Base-by-base conservation (phyloP, 2,888 invertebrate species). In the Spodoptera picta region DNA sequence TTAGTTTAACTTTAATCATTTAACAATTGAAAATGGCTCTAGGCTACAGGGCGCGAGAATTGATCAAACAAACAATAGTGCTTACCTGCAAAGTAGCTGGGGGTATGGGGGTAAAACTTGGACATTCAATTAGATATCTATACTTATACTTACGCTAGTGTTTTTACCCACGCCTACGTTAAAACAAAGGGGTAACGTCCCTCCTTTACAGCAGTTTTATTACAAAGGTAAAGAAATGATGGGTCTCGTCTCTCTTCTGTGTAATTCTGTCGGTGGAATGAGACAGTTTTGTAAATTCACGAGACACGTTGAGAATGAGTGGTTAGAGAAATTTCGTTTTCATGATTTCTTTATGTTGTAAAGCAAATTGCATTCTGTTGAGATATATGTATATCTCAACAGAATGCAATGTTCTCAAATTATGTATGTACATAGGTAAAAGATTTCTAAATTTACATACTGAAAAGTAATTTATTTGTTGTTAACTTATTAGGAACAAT, bases 11-110 rank as follows among this genome's bases (percentile, higher is more conserved):
- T 67, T 55, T 65, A 66, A 14, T 56, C 54, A 67, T 68, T 79
- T 75, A 77, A 81, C 78, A 80, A 85, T 84, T 83, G 77, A 80
- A 79, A 82, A 62, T 72, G 65, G 77, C 77, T 80, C 41, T 66
- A 50, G 65, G 60, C 57, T 57, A 53, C 75, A 70, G 60, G 63
- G 65, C 57, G 77, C 76, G 77, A 81, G 81, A 76, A 79, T 80
- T 79, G 46, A 78, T 77, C 75, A 72, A 80, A 81, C 83, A 83
- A 84, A 85, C 83, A 83, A 72, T 73, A 77, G 62, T 64, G 55
- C 54, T 69, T 72, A 77, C 77, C 73, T 80, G 70, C 65, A 64
- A 60, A 59, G 53, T 54, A 53, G 56, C 9, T 31, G 23, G 23
- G 3, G 12, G 12, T 23, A 57, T 61, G 54, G 48, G 60, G 68